These are phyloP conservation scores for Pipistrellus pipistrellus DNA, from an alignment of 2,797 vertebrate species.

Conservation along the genomic window DNA sequence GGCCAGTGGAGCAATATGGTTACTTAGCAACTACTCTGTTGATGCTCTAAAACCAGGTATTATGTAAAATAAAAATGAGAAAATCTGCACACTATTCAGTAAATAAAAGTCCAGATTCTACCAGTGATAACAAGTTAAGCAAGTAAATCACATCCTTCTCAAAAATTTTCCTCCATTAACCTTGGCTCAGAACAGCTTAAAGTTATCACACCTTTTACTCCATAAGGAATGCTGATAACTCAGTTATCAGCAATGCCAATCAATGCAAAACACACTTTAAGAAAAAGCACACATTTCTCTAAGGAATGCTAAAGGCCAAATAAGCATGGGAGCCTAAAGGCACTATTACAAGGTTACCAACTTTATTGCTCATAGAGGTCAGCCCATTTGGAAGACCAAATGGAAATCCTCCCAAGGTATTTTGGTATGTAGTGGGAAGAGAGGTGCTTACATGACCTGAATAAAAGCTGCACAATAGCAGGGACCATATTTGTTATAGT, in stretches of 20 bases:
- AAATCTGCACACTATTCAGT: neutral
- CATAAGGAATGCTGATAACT: neutral
- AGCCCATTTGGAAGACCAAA: neutral
- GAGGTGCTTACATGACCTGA: neutral
- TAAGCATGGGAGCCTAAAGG: neutral
- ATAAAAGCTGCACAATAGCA: neutral
- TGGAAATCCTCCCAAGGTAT: neutral
- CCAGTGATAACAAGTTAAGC: neutral
- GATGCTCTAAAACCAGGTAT: constrained; percentile 26
- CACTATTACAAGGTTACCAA: neutral
- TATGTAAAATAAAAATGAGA: constrained; percentile 51
- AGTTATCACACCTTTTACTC: neutral
- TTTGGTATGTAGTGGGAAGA: neutral
- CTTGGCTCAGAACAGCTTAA: neutral
- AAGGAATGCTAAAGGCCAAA: neutral
- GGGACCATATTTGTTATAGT: neutral
- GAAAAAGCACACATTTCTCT: neutral
- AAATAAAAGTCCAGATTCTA: constrained; percentile 29
- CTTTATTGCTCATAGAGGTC: neutral
- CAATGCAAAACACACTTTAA: neutral
- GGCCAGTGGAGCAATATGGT: neutral
- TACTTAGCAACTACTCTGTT: constrained; percentile 57
- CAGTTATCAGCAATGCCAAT: neutral
- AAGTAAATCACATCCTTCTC: neutral
- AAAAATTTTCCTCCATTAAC: neutral